Base-by-base conservation (phyloP, 1,140 invertebrate species). In the Solenopsis invicta region DNA sequence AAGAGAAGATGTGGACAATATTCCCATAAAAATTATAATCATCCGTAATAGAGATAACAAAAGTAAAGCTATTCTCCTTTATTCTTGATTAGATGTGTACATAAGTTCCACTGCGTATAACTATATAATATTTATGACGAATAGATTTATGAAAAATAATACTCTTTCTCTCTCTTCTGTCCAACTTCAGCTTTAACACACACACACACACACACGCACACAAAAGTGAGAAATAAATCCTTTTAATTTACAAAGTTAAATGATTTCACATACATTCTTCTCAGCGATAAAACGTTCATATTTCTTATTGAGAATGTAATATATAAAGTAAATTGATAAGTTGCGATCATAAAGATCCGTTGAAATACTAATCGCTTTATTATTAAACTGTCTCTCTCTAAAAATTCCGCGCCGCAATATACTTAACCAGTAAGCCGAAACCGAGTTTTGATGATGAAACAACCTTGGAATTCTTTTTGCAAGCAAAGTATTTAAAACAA, bases 401-500 rank as follows among this genome's bases (percentile, higher is more conserved):
- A 85, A 77, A 78, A 85, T 54, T 21, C 29, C 9, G 29, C 34
- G 34, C 50, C 41, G 80, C 82, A 78, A 75, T 78, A 37, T 85
- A 85, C 37, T 85, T 85, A 85, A 85, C 61, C 48, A 61, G 24
- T 71, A 74, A 87, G 71, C 62, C 82, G 82, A 52, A 69, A 41
- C 52, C 41, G 64, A 50, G 37, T 69, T 67, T 61, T 76, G 75
- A 82, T 75, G 71, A 87, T 72, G 52, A 29, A 87, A 34, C 52
- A 72, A 64, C 80, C 86, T 66, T 85, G 21, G 37, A 16, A 54
- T 87, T 87, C 50, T 85, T 85, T 84, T 84, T 75, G 66, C 61
- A 24, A 48, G 48, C 29, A 18, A 85, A 71, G 45, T 87, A 74
- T 74, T 81, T 64, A 62, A 80, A 81, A 78, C 69, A 54, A 75